These are phyloP conservation scores for Microtus montanus DNA, from an alignment of 2,113 vertebrate species.

Conservation along the genomic window DNA sequence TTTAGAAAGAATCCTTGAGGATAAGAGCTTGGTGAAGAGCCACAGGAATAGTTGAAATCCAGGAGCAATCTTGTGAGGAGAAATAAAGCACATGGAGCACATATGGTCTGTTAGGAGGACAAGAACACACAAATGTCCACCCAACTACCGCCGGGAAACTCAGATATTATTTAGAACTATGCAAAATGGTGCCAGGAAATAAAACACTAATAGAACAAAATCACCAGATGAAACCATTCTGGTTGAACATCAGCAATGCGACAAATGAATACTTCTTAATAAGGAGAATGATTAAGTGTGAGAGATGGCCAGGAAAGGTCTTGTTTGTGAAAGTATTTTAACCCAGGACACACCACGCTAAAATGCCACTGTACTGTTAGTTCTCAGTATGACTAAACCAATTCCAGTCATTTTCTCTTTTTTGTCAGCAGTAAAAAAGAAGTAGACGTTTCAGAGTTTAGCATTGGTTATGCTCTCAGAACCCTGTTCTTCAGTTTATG, in stretches of 20 bases:
- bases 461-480: not conserved
- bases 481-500: not conserved
- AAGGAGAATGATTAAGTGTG: not conserved
- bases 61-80: not conserved
- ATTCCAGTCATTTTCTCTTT: not conserved
- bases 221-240: conserved; percentile 34
- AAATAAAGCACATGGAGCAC: not conserved
- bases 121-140: not conserved
- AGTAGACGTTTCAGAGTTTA: not conserved
- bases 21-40: not conserved
- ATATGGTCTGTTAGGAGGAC: not conserved
- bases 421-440: not conserved
- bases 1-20: conserved; percentile 21
- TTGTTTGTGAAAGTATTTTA: conserved; percentile 25
- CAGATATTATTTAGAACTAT: not conserved
- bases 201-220: not conserved
- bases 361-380: not conserved
- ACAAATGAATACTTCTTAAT: conserved; percentile 21
- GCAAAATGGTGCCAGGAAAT: not conserved
- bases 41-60: not conserved
- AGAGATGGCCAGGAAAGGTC: not conserved
- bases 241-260: not conserved
- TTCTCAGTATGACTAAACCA: not conserved
- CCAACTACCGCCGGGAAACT: not conserved
- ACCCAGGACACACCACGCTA: not conserved